Evolutionary conservation across 2,888 invertebrate genomes (phyloP).

Genomic region (Pedicia rivosa): DNA sequence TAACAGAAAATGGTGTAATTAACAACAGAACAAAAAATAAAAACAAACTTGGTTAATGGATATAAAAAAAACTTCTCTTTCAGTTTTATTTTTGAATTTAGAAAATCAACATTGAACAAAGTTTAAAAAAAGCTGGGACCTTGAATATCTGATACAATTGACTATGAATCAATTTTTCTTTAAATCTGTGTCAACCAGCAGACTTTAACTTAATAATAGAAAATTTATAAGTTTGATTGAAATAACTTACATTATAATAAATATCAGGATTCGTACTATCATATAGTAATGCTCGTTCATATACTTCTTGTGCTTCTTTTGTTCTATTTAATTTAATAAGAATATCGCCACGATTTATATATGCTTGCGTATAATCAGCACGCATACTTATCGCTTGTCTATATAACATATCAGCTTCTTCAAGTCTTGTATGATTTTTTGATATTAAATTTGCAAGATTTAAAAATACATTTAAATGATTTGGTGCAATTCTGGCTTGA

Average conservation of each 20-base stretch:
- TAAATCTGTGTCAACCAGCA: too few relatives aligned
- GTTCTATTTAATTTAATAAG: slow-evolving; percentile 87
- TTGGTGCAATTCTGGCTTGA: slow-evolving; percentile 89
- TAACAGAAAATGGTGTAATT: too few relatives aligned
- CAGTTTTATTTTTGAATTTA: too few relatives aligned
- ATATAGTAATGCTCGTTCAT: slow-evolving; percentile 80
- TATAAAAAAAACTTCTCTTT: too few relatives aligned
- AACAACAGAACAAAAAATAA: too few relatives aligned
- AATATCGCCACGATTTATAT: slow-evolving; percentile 93
- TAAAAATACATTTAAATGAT: slow-evolving; percentile 88
- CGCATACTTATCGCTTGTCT: slow-evolving; percentile 95
- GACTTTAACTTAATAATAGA: too few relatives aligned
- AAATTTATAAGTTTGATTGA: too few relatives aligned
- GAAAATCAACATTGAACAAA: too few relatives aligned
- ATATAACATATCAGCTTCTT: slow-evolving; percentile 88
- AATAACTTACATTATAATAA: slow-evolving; percentile 72
- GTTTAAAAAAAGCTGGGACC: too few relatives aligned
- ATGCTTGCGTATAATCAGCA: slow-evolving; percentile 89
- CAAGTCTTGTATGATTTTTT: slow-evolving; percentile 76
- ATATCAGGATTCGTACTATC: slow-evolving; percentile 90
- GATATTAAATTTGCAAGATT: slow-evolving; percentile 90
- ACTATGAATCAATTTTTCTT: too few relatives aligned
- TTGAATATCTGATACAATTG: too few relatives aligned
- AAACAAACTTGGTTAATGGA: too few relatives aligned
- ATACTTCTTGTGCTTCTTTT: slow-evolving; percentile 86